These are phyloP conservation scores for Amphiprion percula DNA, from an alignment of 2,113 vertebrate species.

Conservation along the genomic window DNA sequence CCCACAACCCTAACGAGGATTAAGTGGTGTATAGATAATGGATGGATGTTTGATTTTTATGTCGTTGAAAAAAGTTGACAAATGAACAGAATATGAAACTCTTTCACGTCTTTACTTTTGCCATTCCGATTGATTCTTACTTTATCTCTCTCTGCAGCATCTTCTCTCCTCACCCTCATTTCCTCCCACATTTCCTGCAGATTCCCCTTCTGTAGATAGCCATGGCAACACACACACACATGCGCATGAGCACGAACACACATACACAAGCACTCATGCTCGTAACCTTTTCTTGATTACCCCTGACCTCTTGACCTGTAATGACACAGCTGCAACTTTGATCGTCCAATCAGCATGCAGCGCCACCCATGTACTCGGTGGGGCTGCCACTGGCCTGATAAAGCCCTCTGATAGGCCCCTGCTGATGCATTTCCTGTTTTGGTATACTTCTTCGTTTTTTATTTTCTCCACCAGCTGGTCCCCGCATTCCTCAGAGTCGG, in stretches of 20 bases:
- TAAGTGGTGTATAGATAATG: too few relatives aligned
- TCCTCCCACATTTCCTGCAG: slow-evolving; percentile 69
- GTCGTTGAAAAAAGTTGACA: not conserved
- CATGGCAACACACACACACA: slow-evolving; percentile 44
- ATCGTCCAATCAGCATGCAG: slow-evolving; percentile 75
- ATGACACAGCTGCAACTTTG: slow-evolving; percentile 78
- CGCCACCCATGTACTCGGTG: slow-evolving; percentile 77
- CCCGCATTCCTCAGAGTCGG: slow-evolving; percentile 70
- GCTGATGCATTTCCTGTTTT: slow-evolving; percentile 86
- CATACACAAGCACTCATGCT: slow-evolving; percentile 6
- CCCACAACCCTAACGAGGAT: too few relatives aligned
- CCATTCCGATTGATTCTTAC: slow-evolving; percentile 30
- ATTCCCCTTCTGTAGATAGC: slow-evolving; percentile 63
- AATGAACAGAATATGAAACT: not conserved
- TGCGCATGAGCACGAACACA: slow-evolving; percentile 8
- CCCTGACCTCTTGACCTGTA: slow-evolving; percentile 75
- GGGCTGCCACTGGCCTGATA: slow-evolving; percentile 74
- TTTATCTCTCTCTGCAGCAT: slow-evolving; percentile 57
- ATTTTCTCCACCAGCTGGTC: slow-evolving; percentile 80
- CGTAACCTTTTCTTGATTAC: slow-evolving; percentile 72
- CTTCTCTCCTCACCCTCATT: slow-evolving; percentile 58
- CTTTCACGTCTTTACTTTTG: slow-evolving; percentile 1
- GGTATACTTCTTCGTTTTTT: slow-evolving; percentile 74
- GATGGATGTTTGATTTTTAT: too few relatives aligned
- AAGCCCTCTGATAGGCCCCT: slow-evolving; percentile 78